These are phyloP conservation scores for Pocillopora verrucosa DNA, from an alignment of 64 coral and sea anemone genomes.

Conservation along the genomic window DNA sequence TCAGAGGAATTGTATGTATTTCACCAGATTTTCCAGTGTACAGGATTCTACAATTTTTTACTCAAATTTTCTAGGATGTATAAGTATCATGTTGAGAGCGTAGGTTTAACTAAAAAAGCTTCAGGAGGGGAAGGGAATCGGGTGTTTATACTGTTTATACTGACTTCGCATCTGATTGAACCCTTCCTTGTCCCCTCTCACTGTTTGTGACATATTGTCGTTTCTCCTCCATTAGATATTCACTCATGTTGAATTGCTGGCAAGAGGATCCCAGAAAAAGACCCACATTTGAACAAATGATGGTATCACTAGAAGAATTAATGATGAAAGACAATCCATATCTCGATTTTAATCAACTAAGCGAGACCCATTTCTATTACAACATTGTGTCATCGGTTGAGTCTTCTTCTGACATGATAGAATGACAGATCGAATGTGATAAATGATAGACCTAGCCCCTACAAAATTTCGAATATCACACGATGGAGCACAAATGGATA, in stretches of 20 bases:
- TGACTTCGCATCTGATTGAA: background rate
- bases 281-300: constrained; percentile 52
- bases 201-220: background rate
- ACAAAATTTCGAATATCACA: too few species aligned
- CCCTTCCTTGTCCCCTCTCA: background rate
- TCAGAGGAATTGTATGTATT: background rate
- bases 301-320: constrained; percentile 40
- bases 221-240: constrained; percentile 41
- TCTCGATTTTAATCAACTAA: background rate
- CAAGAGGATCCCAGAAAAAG: constrained; percentile 43
- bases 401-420: background rate
- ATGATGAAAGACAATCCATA: background rate
- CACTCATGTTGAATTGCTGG: constrained; percentile 68
- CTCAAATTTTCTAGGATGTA: too few species aligned
- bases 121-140: too few species aligned
- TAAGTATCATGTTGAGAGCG: too few species aligned
- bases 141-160: too few species aligned
- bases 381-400: background rate
- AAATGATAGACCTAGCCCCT: too few species aligned
- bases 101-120: too few species aligned
- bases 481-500: too few species aligned
- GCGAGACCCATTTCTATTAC: background rate
- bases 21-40: background rate
- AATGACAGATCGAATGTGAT: background rate
- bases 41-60: background rate